phyloP scores from a whole-genome alignment of 1,140 invertebrate genomes.

The Zaprionus vittiger region DNA sequence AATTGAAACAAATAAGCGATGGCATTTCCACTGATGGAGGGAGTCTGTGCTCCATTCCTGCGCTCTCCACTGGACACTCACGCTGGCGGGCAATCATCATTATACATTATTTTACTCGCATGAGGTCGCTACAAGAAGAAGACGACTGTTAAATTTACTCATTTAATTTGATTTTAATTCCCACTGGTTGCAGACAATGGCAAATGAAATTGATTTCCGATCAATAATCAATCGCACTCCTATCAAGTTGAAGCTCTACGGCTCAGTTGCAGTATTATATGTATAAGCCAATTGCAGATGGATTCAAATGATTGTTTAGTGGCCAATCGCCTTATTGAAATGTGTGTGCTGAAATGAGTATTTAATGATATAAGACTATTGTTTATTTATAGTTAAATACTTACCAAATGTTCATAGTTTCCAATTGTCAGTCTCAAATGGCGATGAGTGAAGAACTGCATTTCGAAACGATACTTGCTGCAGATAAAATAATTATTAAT shows the following conservation, averaged over 20 bases:
- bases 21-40: conserved; percentile 8
- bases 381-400: not conserved
- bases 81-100: conserved; percentile 19
- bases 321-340: not conserved
- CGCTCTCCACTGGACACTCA: not conserved
- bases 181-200: not conserved
- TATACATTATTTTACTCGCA: conserved; percentile 22
- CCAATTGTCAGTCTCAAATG: conserved; percentile 21
- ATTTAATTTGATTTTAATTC: conserved; percentile 49
- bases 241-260: conserved; percentile 16
- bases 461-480: conserved; percentile 14
- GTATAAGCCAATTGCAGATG: not conserved
- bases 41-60: conserved; percentile 1
- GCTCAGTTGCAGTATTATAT: not conserved
- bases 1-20: conserved; percentile 54
- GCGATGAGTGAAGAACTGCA: conserved; percentile 4
- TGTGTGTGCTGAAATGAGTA: conserved; percentile 1
- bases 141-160: conserved; percentile 36
- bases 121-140: conserved; percentile 25
- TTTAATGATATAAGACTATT: not conserved
- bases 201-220: conserved; percentile 31
- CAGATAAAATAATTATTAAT: not conserved
- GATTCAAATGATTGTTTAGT: not conserved
- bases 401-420: not conserved
- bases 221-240: conserved; percentile 29